Base-by-base conservation (phyloP, 2,797 vertebrate genomes). In the Leptatherina wallacei region DNA sequence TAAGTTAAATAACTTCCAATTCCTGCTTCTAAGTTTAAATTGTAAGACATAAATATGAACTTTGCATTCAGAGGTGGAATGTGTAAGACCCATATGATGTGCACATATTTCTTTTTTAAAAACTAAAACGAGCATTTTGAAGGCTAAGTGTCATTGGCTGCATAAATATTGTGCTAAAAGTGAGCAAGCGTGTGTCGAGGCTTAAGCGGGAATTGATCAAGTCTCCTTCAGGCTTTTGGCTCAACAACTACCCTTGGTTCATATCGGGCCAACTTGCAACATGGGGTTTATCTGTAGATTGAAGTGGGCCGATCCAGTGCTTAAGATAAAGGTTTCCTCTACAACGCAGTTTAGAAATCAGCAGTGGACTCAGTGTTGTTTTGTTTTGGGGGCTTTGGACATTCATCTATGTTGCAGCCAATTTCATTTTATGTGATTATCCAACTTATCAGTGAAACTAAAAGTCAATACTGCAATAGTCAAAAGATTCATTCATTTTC, bases 21-120 rank as follows among this genome's bases (percentile, higher is more conserved):
- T 55, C 14, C 44, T 65, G 24, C 65, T 51, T 24, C 3, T 24
- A 12, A 10, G 24, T 2, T 3, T 51, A 24, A 51, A 51, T 40
- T 40, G 14, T 47, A 56, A 72, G 8, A 14, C 64, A 73, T 85
- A 65, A 40, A 58, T 68, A 11, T 51, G 30, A 51, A 30, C 30
- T 8, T 12, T 30, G 36, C 64, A 42, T 32, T 42, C 29, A 32
- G 55, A 66, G 20, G n/a, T 66, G 22, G 20, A 9, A 44, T 56
- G 36, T 52, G 22, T 3, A 24, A 4, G n/a, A 51, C 49, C 49
- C 22, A 5, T 24, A 22, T 24, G 49, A 22, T 51, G 22, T 24
- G 11, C 22, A 49, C 20, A 49, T 22, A 42, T 2, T 16, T 20
- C 0, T 12, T 49, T 49, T 49, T 20, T 3, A 12, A 11, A 11